Base-by-base conservation (phyloP, 1,140 invertebrate genomes). In the Arctopsyche grandis region DNA sequence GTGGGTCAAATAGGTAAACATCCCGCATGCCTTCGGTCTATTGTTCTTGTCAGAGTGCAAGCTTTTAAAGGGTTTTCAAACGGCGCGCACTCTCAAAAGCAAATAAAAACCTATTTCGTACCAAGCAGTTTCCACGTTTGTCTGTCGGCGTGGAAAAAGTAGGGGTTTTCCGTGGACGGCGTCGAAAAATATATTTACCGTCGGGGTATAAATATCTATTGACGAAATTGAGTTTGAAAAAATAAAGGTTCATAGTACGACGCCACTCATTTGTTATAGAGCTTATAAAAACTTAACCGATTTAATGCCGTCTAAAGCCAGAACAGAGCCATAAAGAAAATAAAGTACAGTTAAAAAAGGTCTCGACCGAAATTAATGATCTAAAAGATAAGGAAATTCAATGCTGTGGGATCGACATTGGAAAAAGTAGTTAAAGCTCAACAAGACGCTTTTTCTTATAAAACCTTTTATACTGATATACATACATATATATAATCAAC, bases 361-460 rank as follows among this genome's bases (percentile, higher is more conserved):
- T 66, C 63, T 66, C 21, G 63, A 66, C 63, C 63, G 12, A 66
- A 66, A 66, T 66, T 66, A 66, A 66, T 66, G 63, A 66, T 29
- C 22, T 66, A 24, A 29, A 66, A 66, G 63, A 66, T 66, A 66
- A 66, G 63, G 14, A 19, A 66, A 60, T 24, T 66, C 63, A 66
- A 26, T 66, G 63, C 22, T 66, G 63, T 5, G 24, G 9, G 21
- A 66, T 26, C 21, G 24, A 66, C 63, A 19, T 60, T 19, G 63
- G 19, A 66, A 22, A 66, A 66, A 66, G 16, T 21, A 60, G 56
- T 19, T 60, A 60, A 19, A 60, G 29, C 29, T 60, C 16, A 60
- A 60, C 56, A 19, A 60, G 56, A 16, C 56, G 29, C 29, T 38
- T 60, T 60, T 60, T 60, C 56, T 60, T 60, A 19, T 60, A 60